Evolutionary conservation across 2,888 invertebrate species (phyloP).

Genomic region (Carabus problematicus): DNA sequence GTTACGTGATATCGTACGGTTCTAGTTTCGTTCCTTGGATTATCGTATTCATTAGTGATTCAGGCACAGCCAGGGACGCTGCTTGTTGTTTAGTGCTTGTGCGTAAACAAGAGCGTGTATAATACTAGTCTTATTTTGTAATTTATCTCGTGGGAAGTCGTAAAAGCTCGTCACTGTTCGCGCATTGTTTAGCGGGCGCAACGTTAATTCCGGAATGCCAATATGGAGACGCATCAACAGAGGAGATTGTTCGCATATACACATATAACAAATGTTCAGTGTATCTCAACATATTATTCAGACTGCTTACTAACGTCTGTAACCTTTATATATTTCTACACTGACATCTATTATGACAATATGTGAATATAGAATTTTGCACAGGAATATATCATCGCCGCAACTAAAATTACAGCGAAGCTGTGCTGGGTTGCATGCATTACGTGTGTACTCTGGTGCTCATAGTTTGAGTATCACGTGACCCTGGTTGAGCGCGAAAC

Average conservation of each 20-base stretch:
- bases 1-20: too few species aligned
- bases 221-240: conserved; percentile 16
- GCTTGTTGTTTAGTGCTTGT: conserved; percentile 14
- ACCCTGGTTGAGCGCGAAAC: conserved; percentile 17
- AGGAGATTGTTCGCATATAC: conserved; percentile 11
- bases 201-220: conserved; percentile 33
- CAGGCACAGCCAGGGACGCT: neutral
- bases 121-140: conserved; percentile 38
- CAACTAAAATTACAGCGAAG: too few species aligned
- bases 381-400: too few species aligned
- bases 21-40: too few species aligned
- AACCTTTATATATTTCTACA: neutral
- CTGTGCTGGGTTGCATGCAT: too few species aligned
- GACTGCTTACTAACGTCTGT: neutral
- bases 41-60: conserved; percentile 2
- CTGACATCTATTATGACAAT: too few species aligned
- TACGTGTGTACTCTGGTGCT: too few species aligned
- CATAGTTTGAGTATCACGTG: too few species aligned
- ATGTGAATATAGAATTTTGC: too few species aligned
- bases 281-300: conserved; percentile 18
- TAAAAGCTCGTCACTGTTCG: conserved; percentile 38
- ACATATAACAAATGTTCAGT: neutral
- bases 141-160: conserved; percentile 42
- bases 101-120: conserved; percentile 18
- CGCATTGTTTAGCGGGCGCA: conserved; percentile 31